Evolutionary conservation across 2,888 invertebrate genomes (phyloP), one percentile per base, ranked within the genome.

Genomic region (Drosophila mimica): DNA sequence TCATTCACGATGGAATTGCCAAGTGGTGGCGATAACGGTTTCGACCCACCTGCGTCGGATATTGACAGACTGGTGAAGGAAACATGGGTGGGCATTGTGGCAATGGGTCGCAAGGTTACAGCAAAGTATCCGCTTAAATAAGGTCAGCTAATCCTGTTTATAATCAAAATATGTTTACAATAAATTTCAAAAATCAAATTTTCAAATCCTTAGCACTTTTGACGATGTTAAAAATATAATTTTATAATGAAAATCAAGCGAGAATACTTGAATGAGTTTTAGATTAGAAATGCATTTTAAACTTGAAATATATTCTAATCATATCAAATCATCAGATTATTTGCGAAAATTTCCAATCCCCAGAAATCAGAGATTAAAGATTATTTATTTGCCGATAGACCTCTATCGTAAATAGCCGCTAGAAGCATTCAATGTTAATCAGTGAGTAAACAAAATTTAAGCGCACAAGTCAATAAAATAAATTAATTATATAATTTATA

Each of bases 1-100:
- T 77, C 90, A 6, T 82, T 87, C 9, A 95, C 95, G 1, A 93
- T 95, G 76, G 96, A 96, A 88, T 86, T 96, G 56, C 95, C 96
- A 0, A 94, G 94, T 34, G 94, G 95, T 15, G 70, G 81, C 0
- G 7, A 7, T 0, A 83, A 87, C 4, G 83, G 94, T 0, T 96
- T 96, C 88, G 93, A 95, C 83, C 92, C 95, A 0, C 93, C 95
- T 6, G 94, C 95, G 0, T 86, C 87, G 1, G 93, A 94, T 65
- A 95, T 96, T 71, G 91, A 93, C 40, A 92, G 93, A 33, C 94
- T 95, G 0, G 94, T 94, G 20, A 83, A 88, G 25, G 95, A 95
- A 81, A 95, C 95, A 6, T 96, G 95, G 94, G 73, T 88, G 48
- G 92, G 92, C 51, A 92, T 92, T 53, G 75, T 72, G 52, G 92